A percentile compares a stretch with the other conserved stretches of the same genome.
These are phyloP conservation scores for Sebastes iracundus DNA, from an alignment of 2,797 vertebrate genomes.

Conservation along the genomic window DNA sequence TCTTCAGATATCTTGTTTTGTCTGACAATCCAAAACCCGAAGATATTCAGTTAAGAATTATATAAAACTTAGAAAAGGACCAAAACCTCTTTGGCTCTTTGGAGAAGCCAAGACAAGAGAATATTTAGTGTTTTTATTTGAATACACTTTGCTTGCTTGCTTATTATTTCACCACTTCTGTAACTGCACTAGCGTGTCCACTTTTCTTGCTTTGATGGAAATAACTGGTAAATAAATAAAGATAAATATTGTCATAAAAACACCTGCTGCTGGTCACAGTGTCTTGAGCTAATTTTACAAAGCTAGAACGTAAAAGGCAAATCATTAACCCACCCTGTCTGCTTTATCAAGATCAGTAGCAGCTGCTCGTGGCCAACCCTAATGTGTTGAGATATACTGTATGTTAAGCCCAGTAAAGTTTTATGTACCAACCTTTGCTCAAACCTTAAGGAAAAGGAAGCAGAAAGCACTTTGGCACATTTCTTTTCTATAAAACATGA, in stretches of 20 bases:
- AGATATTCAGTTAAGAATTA: neutral
- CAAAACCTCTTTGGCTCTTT: neutral
- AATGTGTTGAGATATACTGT: too few relatives aligned
- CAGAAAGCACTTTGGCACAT: neutral
- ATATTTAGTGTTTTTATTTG: neutral
- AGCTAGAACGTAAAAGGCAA: neutral
- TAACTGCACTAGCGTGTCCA: neutral
- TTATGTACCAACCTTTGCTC: neutral
- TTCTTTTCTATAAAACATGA: neutral
- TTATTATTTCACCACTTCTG: neutral
- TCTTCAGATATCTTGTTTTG: neutral
- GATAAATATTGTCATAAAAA: neutral
- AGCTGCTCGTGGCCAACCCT: neutral
- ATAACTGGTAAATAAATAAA: neutral
- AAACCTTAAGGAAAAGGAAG: neutral
- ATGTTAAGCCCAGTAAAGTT: neutral
- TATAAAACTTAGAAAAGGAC: neutral
- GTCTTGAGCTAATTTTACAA: neutral
- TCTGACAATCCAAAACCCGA: neutral
- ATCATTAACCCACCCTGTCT: slow-evolving; percentile 53
- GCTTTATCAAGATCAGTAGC: neutral
- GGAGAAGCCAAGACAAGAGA: neutral
- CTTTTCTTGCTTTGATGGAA: neutral
- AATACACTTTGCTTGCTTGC: neutral
- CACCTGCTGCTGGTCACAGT: slow-evolving; percentile 37